Base-by-base conservation (phyloP, 1,140 invertebrate species). In the Halyomorpha halys region DNA sequence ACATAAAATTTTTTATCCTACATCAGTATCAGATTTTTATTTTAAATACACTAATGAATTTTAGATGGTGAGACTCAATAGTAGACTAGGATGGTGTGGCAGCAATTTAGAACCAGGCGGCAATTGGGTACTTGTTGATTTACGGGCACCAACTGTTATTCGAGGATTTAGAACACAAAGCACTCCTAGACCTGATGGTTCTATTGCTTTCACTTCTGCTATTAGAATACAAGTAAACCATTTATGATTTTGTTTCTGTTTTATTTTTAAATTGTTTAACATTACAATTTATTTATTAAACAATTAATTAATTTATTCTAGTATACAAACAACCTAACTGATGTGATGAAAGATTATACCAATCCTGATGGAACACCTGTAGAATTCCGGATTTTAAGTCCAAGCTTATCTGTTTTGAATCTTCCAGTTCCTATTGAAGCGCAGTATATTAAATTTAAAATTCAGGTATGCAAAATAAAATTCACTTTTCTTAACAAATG, bases 311-410 rank as follows among this genome's bases (percentile, higher is more conserved):
- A 51, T 21, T 39, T 64, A 65, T 71, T 72, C 34, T 82, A 89
- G 70, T 94, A 93, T 71, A 88, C 89, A 0, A 88, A 95, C 71
- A 86, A 95, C 71, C 76, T 95, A 44, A 91, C 91, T 0, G 93
- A 95, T 72, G 77, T 86, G 0, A 93, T 94, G 73, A 89, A 85
- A 74, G 91, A 95, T 70, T 95, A 96, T 69, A 86, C 87, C 18
- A 94, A 94, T 74, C 87, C 90, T 9, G 89, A 94, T 73, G 90
- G 90, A 16, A 90, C 90, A 1, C 88, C 91, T n/a, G 90, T 95
- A 0, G 91, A 95, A 73, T 95, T 95, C 71, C 79, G 90, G 47
- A 90, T 92, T 69, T 73, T 91, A 11, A 90, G 91, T 70, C 88
- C 90, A 0, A 91, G 87, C 62, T 75, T 94, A 11, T 94, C 92